Base-by-base conservation (phyloP, 2,888 invertebrate genomes). In the Lamellibrachia satsuma region DNA sequence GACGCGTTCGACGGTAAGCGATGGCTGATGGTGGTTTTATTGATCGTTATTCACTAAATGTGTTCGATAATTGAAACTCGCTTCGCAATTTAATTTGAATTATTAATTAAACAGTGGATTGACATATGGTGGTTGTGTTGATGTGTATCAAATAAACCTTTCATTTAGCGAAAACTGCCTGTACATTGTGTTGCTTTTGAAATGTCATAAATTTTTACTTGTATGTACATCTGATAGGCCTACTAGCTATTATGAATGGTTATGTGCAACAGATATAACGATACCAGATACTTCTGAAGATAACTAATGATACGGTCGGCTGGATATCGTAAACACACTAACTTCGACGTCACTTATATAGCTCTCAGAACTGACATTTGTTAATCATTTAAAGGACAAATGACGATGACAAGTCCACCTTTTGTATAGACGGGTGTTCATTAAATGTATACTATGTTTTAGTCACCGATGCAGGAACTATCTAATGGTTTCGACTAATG, bases 81-180 rank as follows among this genome's bases (percentile, higher is more conserved):
- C 75, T 15, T 75, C 75, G 75, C 75, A n/a, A 22, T 75, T 75
- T 75, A 75, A 75, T 75, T 75, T 75, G 75, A 75, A 75, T 75
- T 15, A 75, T 22, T 75, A 75, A 75, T 75, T n/a, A 22, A 60
- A 22, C 75, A 75, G 75, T 15, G 22, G 15, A 22, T 75, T 75
- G 75, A 75, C 22, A 22, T n/a, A 22, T n/a, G 15, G 6, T 75
- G 75, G 4, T n/a, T 11, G 75, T 22, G 75, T 2, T n/a, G 22
- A 22, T 75, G 75, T 75, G 75, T 75, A n/a, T 6, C 22, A 75
- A 75, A 75, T 75, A n/a, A 6, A 75, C 75, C 15, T 75, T 75
- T 75, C 75, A 75, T 75, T 75, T 75, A 6, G 75, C 22, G 55
- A 75, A 75, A 75, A 75, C 75, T 22, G 11, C 6, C 75, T 22